Evolutionary conservation across 35 echinoderm and acorn worm species (phyloP), one percentile per base, ranked within the genome.

Genomic region (Diadema setosum): DNA sequence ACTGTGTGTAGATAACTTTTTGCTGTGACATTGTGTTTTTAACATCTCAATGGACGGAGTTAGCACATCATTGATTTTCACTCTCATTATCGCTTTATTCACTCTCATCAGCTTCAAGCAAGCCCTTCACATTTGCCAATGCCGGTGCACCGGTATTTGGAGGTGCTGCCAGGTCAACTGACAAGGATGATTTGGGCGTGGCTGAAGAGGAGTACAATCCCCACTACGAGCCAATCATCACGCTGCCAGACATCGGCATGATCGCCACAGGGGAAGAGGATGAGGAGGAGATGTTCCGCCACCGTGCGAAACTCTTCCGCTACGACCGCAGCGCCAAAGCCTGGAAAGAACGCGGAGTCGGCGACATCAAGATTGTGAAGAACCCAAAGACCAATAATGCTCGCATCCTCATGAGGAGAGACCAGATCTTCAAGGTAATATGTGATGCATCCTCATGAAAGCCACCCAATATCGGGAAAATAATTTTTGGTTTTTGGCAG

Each of bases 341-440:
- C 39, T 94, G 91, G 91, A 94, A 94, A 58, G 91, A 94, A 43
- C 78, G 91, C 8, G 91, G 91, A 2, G 81, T 94, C 3, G 91
- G 91, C 0, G 69, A 88, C 46, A 81, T 94, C 25, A 94, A 94
- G 41, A 74, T 94, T 48, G 27, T 89, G 36, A 70, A 78, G 67
- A 75, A 94, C 20, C 80, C 43, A n/a, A 65, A 89, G n/a, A 94
- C 91, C 2, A 86, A 86, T 52, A 40, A 35, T 37, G 43, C 82
- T 29, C 59, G 91, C 26, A 80, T 90, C 0, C 49, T 94, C 29
- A 94, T 94, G 93, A 70, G 87, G 33, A 67, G 93, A 12, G 93
- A 94, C 16, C 87, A 86, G 46, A 55, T 60, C 21, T 50, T 81
- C 21, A 81, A 81, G 49, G 75, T 75, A n/a, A n/a, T n/a, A n/a